Evolutionary conservation across 2,797 vertebrate genomes (phyloP), one percentile per base, ranked within the genome.

Genomic region (Myotis planiceps): DNA sequence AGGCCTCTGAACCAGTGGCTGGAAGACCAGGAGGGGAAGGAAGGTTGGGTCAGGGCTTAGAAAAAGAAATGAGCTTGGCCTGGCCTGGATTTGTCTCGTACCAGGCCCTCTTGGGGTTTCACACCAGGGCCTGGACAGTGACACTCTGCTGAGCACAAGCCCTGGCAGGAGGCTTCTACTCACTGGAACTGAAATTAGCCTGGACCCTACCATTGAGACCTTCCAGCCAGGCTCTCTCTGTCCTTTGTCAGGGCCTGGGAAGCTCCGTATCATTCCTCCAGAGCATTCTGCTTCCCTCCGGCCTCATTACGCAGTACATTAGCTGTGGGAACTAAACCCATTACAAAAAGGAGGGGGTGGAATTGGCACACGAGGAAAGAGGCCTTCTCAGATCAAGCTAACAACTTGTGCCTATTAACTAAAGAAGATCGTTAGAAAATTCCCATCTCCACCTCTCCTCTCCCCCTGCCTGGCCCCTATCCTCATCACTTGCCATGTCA

Each of bases 241-340:
- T 97, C 98, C 98, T 98, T 98, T 98, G 98, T 98, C 96, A 97
- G 96, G 97, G 96, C 97, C 98, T 96, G 95, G 97, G 97, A 98
- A 98, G 97, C 98, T 98, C 97, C 95, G 51, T 97, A 97, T 98
- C 98, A 97, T 98, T 98, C 96, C 96, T 6, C 95, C 80, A 96
- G 96, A 97, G 96, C 97, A 96, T 93, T 98, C 89, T 5, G 47
- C 96, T 98, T 97, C 97, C 97, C 98, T 98, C 96, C 58, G 34
- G 98, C 96, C 98, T 98, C 98, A 98, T 98, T 98, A 98, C 98
- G 94, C 97, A 97, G 96, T 97, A 83, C 97, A 97, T 98, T 98
- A 98, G 97, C 97, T 98, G 98, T 98, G 98, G 98, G 98, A 98
- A 98, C 98, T 88, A 98, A 98, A 98, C 96, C 97, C 98, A 98